phyloP scores from a whole-genome alignment of 2,113 vertebrate species.

The Lathamus discolor region DNA sequence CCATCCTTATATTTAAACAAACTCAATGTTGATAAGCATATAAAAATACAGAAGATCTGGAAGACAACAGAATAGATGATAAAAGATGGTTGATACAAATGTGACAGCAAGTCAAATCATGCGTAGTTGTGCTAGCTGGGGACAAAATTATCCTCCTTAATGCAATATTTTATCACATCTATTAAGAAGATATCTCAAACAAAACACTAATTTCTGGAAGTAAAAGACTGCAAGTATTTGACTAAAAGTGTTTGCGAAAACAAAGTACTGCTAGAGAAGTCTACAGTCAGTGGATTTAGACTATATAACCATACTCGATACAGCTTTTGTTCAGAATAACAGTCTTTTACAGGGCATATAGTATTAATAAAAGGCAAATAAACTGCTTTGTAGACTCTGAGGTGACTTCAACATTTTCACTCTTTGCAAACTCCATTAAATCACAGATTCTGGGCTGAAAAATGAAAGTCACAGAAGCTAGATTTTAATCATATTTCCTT shows the following conservation, averaged over 20 bases:
- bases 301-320: background rate
- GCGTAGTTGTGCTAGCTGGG: background rate
- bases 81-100: background rate
- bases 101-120: background rate
- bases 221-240: background rate
- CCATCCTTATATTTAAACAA: background rate
- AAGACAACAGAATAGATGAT: background rate
- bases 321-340: background rate
- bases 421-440: background rate
- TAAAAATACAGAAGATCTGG: background rate
- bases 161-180: background rate
- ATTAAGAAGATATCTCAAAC: background rate
- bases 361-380: conserved; percentile 8
- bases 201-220: background rate
- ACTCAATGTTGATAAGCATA: background rate
- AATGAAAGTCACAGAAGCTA: background rate
- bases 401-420: background rate
- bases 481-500: background rate
- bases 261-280: background rate
- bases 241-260: background rate
- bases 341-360: background rate
- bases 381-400: background rate
- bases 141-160: background rate
- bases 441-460: background rate
- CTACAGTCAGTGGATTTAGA: background rate